Base-by-base conservation (phyloP, 2,797 vertebrate genomes). In the Alectoris magna region DNA sequence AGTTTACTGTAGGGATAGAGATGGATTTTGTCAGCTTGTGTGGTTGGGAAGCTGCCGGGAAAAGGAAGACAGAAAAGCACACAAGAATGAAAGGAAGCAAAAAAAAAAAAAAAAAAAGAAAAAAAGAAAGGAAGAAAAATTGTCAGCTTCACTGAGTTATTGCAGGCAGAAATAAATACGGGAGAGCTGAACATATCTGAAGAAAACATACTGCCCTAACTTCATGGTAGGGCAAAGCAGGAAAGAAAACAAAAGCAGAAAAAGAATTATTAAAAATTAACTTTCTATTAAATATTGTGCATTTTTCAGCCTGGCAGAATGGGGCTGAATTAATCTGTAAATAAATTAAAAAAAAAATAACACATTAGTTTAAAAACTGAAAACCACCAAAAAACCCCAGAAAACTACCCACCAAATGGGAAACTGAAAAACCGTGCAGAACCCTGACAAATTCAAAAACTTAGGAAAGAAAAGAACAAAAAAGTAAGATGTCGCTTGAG, bases 1-100 rank as follows among this genome's bases (percentile, higher is more conserved):
- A 89, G 90, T 90, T 77, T 86, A 89, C 59, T 83, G 87, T 84
- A 93, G 53, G 48, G 64, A 76, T 17, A 7, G 60, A 76, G 48
- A 58, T 16, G 15, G 56, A 66, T 86, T 63, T 91, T 92, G 34
- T 88, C 66, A 81, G 41, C 15, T 95, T 67, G 36, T 62, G n/a
- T 62, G 26, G 24, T 66, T 69, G 51, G 67, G 62, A 76, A 62
- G 24, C 6, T 59, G 2, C 43, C 34, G 31, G 49, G n/a, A 48
- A 31, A 67, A 39, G 5, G 36, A 73, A 31, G 10, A 27, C 9
- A 39, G 63, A 56, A 87, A 85, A 83, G 58, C 13, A 68, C 13
- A 87, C 63, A 73, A 63, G 13, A 63, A 77, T 34, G 4, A 14
- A 27, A 17, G 14, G 11, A 23, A 3, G 21, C 2, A 10, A 11